Percentiles rank a stretch among this genome's conserved stretches.
phyloP scores from a whole-genome alignment of 2,113 vertebrate species.

The Sakesphorus luctuosus region DNA sequence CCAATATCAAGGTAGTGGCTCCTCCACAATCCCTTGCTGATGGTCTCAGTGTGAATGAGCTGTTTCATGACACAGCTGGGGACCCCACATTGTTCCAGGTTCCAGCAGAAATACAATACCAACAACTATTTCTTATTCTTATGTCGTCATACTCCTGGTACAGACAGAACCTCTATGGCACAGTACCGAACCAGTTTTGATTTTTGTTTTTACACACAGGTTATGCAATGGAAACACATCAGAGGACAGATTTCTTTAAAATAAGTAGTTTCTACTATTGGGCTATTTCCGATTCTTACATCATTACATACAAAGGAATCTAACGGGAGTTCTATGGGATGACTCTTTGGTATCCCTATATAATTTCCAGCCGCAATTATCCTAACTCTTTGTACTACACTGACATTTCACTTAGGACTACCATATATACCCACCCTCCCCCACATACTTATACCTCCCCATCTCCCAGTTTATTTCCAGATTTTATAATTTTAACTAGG shows the following conservation, averaged over 20 bases:
- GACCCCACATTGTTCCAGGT: not conserved
- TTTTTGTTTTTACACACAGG: not conserved
- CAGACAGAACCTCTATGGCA: not conserved
- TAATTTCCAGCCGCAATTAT: not conserved
- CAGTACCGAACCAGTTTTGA: not conserved
- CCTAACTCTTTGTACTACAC: not conserved
- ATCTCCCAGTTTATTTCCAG: not conserved
- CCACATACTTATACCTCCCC: not conserved
- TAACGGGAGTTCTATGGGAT: not conserved
- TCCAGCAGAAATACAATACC: not conserved
- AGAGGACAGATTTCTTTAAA: not conserved
- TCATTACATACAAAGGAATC: not conserved
- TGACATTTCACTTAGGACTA: not conserved
- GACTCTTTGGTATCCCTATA: not conserved
- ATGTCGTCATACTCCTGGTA: not conserved
- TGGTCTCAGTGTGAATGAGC: not conserved
- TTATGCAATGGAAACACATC: not conserved
- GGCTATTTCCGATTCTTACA: not conserved
- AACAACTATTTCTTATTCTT: not conserved
- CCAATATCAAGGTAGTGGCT: not conserved
- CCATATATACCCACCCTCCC: not conserved
- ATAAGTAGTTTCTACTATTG: not conserved
- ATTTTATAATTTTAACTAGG: not conserved
- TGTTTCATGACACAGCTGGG: not conserved
- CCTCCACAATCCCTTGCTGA: not conserved